Base-by-base conservation (phyloP, 2,113 vertebrate genomes). In the Clinocottus analis region DNA sequence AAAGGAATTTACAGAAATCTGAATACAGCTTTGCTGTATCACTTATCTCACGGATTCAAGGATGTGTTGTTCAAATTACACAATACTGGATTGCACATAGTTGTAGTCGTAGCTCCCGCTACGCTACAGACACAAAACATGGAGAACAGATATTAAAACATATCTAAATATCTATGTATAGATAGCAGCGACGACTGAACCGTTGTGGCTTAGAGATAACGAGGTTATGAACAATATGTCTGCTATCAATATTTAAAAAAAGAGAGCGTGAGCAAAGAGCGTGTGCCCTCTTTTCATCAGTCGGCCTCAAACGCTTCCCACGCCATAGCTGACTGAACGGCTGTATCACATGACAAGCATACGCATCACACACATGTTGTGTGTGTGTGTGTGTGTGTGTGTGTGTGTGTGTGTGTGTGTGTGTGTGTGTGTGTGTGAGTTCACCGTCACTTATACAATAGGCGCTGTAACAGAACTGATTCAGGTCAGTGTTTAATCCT, bases 231-330 rank as follows among this genome's bases (percentile, higher is more conserved):
- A 37, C 67, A 41, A 70, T 16, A 27, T 19, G 37, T 23, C 62
- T 45, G 37, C 39, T 23, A 25, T 65, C 41, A 5, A 39, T 39
- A 19, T 21, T 37, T 62, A 63, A 11, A 41, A 35, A 33, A 31
- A 49, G 23, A 1, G 53, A 25, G 23, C 5, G 53, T 9, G 21
- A 51, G 21, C 14, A 59, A 19, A 33, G 14, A 59, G 63, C 7
- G 25, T 17, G 51, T 53, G 23, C 71, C 53, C 60, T 77, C 68
- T 65, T 62, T 71, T 73, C 43, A 73, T 72, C 58, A 75, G 39
- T 61, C 66, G 67, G 41, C 59, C 80, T 72, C 68, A 56, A 78
- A 80, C 72, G n/a, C 77, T 84, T 89, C 71, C 84, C 80, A 83
- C 55, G 4, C 59, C 77, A 77, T 55, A 66, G 27, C 33, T 23